Conservation (phyloP, 2,113 vertebrate genomes). For the Otis tarda region DNA sequence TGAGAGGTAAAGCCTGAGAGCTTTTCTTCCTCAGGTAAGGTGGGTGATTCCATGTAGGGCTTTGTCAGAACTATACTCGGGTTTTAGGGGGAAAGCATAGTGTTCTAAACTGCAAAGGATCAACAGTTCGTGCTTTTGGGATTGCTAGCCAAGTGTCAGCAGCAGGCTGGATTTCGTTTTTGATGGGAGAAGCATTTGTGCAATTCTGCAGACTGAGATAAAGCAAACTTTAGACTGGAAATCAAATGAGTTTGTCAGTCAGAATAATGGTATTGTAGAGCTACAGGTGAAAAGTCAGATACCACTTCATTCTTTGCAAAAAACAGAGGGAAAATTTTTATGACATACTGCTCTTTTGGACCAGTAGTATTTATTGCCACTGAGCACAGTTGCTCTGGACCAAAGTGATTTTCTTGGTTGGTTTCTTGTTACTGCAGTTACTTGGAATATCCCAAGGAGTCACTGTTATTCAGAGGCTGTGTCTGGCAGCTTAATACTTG, state of each 20-base stretch:
- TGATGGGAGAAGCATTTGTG: neutral
- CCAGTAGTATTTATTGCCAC: neutral
- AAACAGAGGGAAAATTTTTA: neutral
- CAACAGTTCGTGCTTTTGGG: neutral
- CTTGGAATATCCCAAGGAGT: neutral
- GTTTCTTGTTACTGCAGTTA: neutral
- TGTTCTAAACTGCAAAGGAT: neutral
- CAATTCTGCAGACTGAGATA: slow-evolving; percentile 5
- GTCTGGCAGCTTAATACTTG: neutral
- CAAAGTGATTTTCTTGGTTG: neutral
- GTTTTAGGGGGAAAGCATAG: neutral
- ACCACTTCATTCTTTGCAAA: neutral
- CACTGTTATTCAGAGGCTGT: neutral
- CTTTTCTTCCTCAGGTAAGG: neutral
- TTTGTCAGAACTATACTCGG: neutral
- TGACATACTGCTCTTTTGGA: neutral
- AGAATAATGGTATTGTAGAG: neutral
- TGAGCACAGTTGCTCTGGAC: neutral
- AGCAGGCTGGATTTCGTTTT: slow-evolving; percentile 39
- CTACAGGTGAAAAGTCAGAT: neutral
- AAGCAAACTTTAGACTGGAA: slow-evolving; percentile 27
- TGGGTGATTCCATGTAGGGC: neutral
- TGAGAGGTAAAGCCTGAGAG: neutral
- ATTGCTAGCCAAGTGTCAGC: neutral
- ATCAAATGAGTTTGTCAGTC: neutral